A percentile compares a stretch with the other conserved stretches of the same genome.
These are phyloP conservation scores for Eulacestoma nigropectus DNA, from an alignment of 2,113 vertebrate genomes.

Conservation along the genomic window DNA sequence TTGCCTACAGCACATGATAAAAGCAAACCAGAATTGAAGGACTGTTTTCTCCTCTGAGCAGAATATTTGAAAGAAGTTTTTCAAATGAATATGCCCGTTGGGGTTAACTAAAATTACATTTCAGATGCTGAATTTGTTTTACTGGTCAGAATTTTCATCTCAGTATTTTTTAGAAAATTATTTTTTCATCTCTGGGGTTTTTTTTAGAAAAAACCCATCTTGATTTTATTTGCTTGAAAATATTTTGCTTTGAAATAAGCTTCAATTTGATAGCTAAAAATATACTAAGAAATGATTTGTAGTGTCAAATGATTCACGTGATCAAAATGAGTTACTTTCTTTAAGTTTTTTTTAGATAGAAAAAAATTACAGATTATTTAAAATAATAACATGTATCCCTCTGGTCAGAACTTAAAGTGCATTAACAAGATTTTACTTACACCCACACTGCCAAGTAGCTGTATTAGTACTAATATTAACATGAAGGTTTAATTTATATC, in stretches of 20 bases:
- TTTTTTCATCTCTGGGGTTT: background rate
- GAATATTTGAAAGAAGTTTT: background rate
- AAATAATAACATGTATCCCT: background rate
- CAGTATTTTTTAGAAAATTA: background rate
- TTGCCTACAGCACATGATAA: background rate
- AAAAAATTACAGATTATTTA: background rate
- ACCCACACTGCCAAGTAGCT: background rate
- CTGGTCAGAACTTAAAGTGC: background rate
- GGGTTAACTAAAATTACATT: background rate
- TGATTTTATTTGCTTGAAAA: background rate
- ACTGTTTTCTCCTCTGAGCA: background rate
- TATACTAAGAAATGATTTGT: background rate
- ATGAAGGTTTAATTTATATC: background rate
- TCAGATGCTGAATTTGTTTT: background rate
- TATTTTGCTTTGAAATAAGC: background rate
- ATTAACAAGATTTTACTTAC: background rate
- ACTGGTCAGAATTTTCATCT: background rate
- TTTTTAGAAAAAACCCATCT: background rate
- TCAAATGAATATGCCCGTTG: background rate
- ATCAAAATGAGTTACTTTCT: background rate
- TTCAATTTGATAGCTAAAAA: background rate
- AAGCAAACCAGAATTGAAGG: background rate
- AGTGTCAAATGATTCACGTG: background rate
- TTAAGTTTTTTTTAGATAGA: background rate
- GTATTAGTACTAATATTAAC: background rate